phyloP scores from a whole-genome alignment of 2,797 vertebrate genomes.

The Enteromius viviparus region DNA sequence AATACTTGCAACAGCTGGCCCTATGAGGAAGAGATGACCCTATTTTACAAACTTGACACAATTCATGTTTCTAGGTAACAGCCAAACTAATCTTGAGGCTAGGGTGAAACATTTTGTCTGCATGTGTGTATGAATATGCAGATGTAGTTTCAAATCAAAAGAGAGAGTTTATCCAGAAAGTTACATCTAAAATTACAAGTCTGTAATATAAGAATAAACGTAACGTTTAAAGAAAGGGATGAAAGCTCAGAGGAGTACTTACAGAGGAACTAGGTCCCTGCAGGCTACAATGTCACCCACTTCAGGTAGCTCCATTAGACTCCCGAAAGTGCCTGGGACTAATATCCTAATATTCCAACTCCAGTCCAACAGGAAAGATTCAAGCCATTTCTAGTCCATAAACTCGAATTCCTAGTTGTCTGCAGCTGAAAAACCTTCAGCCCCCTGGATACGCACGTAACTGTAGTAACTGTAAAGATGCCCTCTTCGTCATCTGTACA shows the following conservation, averaged over 20 bases:
- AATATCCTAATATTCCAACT: conserved; percentile 70
- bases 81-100: background rate
- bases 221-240: background rate
- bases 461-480: conserved; percentile 77
- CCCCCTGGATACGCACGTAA: conserved; percentile 68
- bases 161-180: background rate
- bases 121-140: background rate
- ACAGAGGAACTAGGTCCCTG: conserved; percentile 74
- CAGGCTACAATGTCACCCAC: conserved; percentile 74
- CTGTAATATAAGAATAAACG: background rate
- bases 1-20: conserved; percentile 23
- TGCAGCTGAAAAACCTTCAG: conserved; percentile 74
- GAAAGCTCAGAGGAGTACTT: conserved; percentile 66
- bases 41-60: conserved; percentile 33
- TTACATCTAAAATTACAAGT: background rate
- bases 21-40: conserved; percentile 15
- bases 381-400: conserved; percentile 69
- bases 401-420: conserved; percentile 72
- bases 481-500: conserved; percentile 87
- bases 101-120: background rate
- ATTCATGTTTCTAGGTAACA: conserved; percentile 52
- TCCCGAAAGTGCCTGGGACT: conserved; percentile 67
- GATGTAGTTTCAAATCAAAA: background rate
- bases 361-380: conserved; percentile 66
- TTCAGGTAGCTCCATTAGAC: conserved; percentile 86